phyloP scores from a whole-genome alignment of 2,888 invertebrate species.

The Scelioninae gen. 2 region DNA sequence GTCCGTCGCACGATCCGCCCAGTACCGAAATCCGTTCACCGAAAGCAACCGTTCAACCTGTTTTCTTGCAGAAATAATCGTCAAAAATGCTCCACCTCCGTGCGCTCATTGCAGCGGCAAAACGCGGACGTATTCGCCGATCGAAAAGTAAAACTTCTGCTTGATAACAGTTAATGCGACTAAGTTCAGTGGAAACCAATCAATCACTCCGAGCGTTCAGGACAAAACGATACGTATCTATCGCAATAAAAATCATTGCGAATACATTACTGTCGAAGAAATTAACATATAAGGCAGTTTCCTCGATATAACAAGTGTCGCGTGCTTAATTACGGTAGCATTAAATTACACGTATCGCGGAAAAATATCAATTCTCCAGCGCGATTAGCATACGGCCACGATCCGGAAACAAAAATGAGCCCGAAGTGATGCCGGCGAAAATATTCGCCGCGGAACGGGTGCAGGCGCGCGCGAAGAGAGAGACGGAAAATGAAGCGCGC shows the following conservation, averaged over 20 bases:
- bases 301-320: slow-evolving; percentile 46
- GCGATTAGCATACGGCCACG: slow-evolving; percentile 8
- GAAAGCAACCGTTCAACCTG: no score
- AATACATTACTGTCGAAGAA: slow-evolving; percentile 41
- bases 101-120: not conserved
- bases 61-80: no score
- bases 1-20: no score
- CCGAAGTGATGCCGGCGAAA: not conserved
- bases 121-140: not conserved
- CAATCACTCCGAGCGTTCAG: slow-evolving; percentile 19
- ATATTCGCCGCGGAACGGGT: not conserved
- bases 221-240: slow-evolving; percentile 33
- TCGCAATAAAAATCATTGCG: slow-evolving; percentile 14
- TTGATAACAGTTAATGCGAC: no score
- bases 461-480: not conserved
- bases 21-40: no score
- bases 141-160: no score
- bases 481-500: no score
- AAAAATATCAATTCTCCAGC: slow-evolving; percentile 18
- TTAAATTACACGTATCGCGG: slow-evolving; percentile 35
- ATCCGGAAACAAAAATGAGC: slow-evolving; percentile 21
- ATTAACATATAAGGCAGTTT: slow-evolving; percentile 41
- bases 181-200: slow-evolving; percentile 13
- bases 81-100: not conserved
- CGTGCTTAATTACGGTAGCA: slow-evolving; percentile 49